These are phyloP conservation scores for Hylaeus anthracinus DNA, from an alignment of 1,140 invertebrate genomes.

Conservation along the genomic window DNA sequence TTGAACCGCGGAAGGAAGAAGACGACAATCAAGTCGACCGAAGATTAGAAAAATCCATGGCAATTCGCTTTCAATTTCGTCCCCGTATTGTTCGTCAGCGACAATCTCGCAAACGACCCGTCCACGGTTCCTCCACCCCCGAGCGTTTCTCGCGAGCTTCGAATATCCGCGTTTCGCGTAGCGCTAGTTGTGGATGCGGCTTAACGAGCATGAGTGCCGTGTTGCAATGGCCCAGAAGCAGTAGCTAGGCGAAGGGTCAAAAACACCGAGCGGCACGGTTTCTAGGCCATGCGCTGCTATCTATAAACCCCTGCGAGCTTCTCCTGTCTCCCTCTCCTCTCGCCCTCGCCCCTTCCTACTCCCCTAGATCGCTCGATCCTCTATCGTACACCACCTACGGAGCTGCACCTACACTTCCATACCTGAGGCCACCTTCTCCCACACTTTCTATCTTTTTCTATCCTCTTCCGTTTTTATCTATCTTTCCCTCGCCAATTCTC, in stretches of 20 bases:
- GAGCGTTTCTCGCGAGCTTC: neutral
- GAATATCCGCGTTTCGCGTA: neutral
- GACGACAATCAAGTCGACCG: too few species aligned
- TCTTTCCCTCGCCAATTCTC: neutral
- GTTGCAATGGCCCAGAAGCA: constrained; percentile 76
- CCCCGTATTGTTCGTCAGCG: too few species aligned
- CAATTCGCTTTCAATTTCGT: too few species aligned
- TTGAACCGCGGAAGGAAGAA: too few species aligned
- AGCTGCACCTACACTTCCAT: constrained; percentile 41
- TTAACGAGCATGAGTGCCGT: constrained; percentile 61
- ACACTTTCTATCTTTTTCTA: neutral
- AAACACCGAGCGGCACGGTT: constrained; percentile 80
- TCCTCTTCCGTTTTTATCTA: neutral
- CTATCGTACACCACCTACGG: constrained; percentile 61
- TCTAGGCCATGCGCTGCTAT: constrained; percentile 81
- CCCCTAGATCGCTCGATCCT: constrained; percentile 45
- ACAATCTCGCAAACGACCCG: too few species aligned
- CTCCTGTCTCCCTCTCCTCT: constrained; percentile 53
- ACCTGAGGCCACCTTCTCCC: constrained; percentile 22
- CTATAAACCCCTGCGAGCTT: constrained; percentile 79
- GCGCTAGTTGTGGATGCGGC: constrained; percentile 56
- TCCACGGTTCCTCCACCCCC: neutral
- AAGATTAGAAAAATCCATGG: too few species aligned
- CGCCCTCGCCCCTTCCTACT: constrained; percentile 16
- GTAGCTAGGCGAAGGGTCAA: constrained; percentile 82